Evolutionary conservation across 1,140 invertebrate species (phyloP), one percentile per base, ranked within the genome.

Genomic region (Eueides isabella): DNA sequence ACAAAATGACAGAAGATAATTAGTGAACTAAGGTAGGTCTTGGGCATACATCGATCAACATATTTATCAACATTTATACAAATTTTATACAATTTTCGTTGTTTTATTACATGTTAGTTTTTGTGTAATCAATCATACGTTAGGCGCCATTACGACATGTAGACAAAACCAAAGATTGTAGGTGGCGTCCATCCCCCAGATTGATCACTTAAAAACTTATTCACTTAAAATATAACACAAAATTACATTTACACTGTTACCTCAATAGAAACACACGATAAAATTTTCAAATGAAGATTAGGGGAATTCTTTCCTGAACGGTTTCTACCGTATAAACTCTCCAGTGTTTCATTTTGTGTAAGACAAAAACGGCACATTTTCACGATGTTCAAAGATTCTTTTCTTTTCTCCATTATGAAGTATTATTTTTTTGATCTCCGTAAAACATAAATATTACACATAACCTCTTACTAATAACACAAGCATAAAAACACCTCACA

Each of bases 351-450:
- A 76, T 94, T 89, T 72, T 92, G 92, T 62, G 93, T 91, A 73
- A 97, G 90, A 89, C 96, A 97, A 86, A 97, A 97, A 80, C 96
- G 94, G 86, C 96, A 97, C 72, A 96, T 93, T 86, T 95, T 94
- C 86, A 95, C 94, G 29, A 93, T 85, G 81, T 94, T 93, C 75
- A 96, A 81, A 70, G 92, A 90, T 74, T 94, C 93, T 85, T 94
- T 94, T 85, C 95, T 94, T 80, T 93, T 94, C 82, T 95, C 95
- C 95, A 95, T 95, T 89, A 88, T 91, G 28, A 65, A 61, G 61
- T 29, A 62, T 71, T 75, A 72, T 64, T 64, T 75, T 68, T 75
- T 33, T 67, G 74, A 77, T 82, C 76, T 76, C 48, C 48, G 48
- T 55, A 71, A 61, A 74, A 29, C 68, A 76, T 35, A 62, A 80